Evolutionary conservation across 2,113 vertebrate genomes (phyloP), one percentile per base, ranked within the genome.

Genomic region (Podarcis raffonei): DNA sequence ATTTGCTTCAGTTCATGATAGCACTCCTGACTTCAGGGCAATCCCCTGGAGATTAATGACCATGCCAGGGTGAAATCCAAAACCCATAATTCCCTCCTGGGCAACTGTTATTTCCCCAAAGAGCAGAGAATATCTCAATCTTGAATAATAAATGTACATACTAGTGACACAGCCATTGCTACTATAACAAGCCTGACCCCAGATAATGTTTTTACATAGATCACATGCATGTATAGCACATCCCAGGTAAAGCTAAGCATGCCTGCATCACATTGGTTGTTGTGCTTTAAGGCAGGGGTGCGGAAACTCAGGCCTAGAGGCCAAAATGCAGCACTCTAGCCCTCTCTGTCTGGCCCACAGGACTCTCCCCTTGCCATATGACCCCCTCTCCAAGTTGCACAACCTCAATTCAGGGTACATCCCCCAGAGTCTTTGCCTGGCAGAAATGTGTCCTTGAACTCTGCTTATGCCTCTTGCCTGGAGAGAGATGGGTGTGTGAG

Each of bases 121-220:
- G 89, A 92, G 91, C 87, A 84, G 15, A 83, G 48, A 35, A 32
- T 39, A 90, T 66, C 72, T 92, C 84, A 81, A 88, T 89, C 80
- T 78, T 78, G 83, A 80, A 74, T 88, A 94, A 89, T 81, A 91
- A 76, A 89, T 4, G 89, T 48, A 62, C 30, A 42, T 77, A 90
- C 79, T 80, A 83, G 66, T 59, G 84, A 48, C 88, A 57, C 5
- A 66, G 85, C 32, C 57, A 3, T 66, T 87, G 35, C 62, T 20
- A 32, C 68, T 48, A 2, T 78, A 72, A 59, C 68, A 80, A 79
- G 72, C 18, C 35, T 85, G 81, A 85, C 86, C 81, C 86, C 79
- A 69, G 65, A 22, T 37, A 80, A 35, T 75, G 87, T 53, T 87
- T 82, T 79, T 53, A 48, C 5, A 83, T 27, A 39, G 12, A 27